These are phyloP conservation scores for Cynopterus sphinx DNA, from an alignment of 2,797 vertebrate species.

Conservation along the genomic window DNA sequence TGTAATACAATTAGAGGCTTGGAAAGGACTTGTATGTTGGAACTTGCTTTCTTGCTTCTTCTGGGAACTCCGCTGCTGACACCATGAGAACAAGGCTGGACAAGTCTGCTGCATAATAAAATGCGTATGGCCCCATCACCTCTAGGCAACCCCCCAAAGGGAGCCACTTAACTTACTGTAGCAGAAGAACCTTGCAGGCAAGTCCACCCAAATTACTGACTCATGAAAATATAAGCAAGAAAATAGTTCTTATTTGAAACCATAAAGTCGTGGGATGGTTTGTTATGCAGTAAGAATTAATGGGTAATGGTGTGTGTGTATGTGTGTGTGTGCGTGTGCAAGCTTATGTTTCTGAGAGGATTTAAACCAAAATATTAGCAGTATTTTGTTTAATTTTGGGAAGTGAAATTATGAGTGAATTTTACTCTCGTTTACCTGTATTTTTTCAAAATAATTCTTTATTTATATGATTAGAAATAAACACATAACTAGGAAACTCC, in stretches of 20 bases:
- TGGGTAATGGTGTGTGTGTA: background rate
- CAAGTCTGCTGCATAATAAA: no score
- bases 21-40: background rate
- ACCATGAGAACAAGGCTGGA: background rate
- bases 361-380: background rate
- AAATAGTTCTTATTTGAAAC: background rate
- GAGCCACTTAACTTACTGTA: background rate
- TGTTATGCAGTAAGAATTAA: background rate
- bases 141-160: accelerated
- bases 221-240: background rate
- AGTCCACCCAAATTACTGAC: background rate
- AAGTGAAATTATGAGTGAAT: background rate
- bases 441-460: background rate
- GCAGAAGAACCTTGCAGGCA: background rate
- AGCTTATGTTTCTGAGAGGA: background rate
- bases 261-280: background rate
- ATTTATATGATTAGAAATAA: background rate
- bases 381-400: background rate
- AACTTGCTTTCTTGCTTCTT: background rate
- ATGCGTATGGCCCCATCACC: accelerated
- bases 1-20: background rate
- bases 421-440: background rate
- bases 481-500: background rate
- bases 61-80: background rate
- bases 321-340: no score